phyloP scores from a whole-genome alignment of 2,888 invertebrate species.

The Oligia fasciuncula region DNA sequence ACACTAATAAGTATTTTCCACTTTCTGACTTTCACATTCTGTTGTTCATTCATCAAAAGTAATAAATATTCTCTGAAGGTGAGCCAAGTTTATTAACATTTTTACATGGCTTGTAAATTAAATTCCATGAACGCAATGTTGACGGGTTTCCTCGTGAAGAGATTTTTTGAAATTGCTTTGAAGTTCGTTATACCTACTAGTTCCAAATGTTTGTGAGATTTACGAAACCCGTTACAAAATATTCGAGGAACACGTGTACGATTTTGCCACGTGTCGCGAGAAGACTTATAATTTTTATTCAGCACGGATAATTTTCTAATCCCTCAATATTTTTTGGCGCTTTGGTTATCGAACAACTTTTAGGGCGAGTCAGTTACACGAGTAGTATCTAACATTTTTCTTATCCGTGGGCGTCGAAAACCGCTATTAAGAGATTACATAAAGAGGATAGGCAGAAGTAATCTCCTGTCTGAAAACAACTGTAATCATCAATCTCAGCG shows the following conservation, averaged over 20 bases:
- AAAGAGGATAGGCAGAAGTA: background rate
- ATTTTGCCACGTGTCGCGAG: background rate
- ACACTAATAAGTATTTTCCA: background rate
- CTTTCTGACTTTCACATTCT: background rate
- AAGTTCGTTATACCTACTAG: background rate
- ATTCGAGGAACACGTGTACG: background rate
- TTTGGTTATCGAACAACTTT: background rate
- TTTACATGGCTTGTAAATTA: background rate
- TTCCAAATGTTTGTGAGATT: background rate
- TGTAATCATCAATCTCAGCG: background rate
- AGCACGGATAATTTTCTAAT: background rate
- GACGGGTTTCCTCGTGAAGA: background rate
- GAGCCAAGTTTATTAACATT: background rate
- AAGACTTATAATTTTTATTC: background rate
- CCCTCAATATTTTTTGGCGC: background rate
- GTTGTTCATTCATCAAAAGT: background rate
- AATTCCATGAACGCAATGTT: constrained; percentile 7
- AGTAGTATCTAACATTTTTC: background rate
- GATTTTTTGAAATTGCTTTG: background rate
- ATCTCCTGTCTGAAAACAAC: background rate
- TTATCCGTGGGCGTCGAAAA: background rate
- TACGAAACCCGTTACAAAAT: background rate
- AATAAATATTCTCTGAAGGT: background rate
- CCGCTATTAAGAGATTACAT: background rate
- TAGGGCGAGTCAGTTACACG: background rate